Evolutionary conservation across 2,888 invertebrate species (phyloP), one percentile per base, ranked within the genome.

Genomic region (Melieria crassipennis): DNA sequence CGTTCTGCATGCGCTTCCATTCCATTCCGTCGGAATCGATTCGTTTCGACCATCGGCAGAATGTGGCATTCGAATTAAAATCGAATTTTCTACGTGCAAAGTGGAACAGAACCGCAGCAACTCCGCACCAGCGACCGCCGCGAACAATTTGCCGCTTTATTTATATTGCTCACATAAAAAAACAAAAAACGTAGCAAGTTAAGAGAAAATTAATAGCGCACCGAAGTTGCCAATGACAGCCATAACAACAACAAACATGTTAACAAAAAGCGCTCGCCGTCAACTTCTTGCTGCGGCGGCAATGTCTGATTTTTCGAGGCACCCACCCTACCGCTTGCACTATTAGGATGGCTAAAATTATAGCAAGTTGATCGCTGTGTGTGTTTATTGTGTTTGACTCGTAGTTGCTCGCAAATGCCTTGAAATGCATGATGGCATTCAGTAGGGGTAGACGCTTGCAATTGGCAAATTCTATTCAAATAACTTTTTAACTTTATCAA

Each of bases 21-120:
- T 55, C 47, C 10, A 61, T 47, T 42, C 11, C 63, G 65, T 57
- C 56, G 66, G 42, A 70, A 30, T 30, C 30, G 30, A 30, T 30
- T 30, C 30, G 30, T 30, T 30, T 30, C 52, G 11, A 52, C 13
- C n/a, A 7, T n/a, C 52, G 52, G 52, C 52, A 11, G 57, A 57
- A 57, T 57, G 13, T 16, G 30, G 30, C 13, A 30, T 57, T 57
- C 16, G 72, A 74, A 71, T 75, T 79, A 82, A 82, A 82, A 82
- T 82, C 82, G 82, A 83, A 83, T 83, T 82, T 82, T 82, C 81
- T 82, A 83, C 82, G 83, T 81, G 80, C 79, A 83, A 83, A 81
- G 77, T 78, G 72, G 79, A 82, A 79, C 80, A 81, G 82, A 81
- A 78, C 30, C 76, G 63, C 82, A 82, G 82, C 68, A 81, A 30